These are phyloP conservation scores for Sorex araneus DNA, from an alignment of 2,113 vertebrate genomes.

Conservation along the genomic window DNA sequence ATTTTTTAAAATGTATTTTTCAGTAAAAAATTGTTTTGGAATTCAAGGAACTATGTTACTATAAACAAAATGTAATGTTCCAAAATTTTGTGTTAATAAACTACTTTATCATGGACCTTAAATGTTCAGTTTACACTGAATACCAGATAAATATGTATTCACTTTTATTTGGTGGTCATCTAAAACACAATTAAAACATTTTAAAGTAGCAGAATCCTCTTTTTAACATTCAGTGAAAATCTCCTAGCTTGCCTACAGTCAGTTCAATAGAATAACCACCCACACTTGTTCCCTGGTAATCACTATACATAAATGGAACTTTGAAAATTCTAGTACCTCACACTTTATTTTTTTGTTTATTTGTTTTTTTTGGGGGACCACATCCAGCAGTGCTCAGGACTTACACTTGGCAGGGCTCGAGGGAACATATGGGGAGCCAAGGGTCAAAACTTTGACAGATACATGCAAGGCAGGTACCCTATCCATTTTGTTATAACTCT, in stretches of 20 bases:
- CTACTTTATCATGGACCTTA: neutral
- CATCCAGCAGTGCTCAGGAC: no score
- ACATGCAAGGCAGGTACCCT: no score
- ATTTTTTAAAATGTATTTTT: neutral
- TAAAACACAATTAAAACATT: neutral
- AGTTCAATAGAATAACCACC: no score
- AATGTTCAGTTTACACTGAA: neutral
- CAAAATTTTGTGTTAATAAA: neutral
- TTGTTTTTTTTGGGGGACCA: no score
- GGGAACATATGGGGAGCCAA: no score
- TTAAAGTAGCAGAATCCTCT: no score
- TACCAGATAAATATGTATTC: neutral
- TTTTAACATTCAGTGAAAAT: no score
- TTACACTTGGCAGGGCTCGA: no score
- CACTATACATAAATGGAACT: neutral
- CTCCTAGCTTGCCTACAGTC: no score
- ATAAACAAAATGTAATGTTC: neutral
- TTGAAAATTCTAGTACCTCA: neutral
- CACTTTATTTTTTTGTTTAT: neutral
- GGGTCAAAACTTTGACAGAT: no score
- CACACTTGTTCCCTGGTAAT: neutral
- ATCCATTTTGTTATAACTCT: no score
- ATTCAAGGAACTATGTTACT: neutral
- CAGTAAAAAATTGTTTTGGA: neutral
- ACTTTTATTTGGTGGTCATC: neutral